phyloP scores from a whole-genome alignment of 2,113 vertebrate genomes.

The Gobiocypris rarus region DNA sequence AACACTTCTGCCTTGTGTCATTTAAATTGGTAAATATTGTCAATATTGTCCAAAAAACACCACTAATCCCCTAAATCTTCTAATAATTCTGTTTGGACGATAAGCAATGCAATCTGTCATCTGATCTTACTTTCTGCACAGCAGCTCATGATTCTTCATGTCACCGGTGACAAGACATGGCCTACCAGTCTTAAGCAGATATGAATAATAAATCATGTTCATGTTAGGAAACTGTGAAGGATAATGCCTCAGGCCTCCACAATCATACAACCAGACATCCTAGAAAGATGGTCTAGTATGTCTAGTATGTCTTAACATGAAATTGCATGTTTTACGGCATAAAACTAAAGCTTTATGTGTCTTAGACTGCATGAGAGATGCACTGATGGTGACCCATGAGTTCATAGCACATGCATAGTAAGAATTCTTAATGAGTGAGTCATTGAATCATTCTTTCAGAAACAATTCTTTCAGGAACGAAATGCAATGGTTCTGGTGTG shows the following conservation, averaged over 20 bases:
- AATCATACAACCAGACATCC: constrained; percentile 15
- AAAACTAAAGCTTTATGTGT: background rate
- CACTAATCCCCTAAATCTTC: background rate
- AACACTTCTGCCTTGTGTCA: background rate
- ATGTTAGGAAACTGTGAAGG: constrained; percentile 18
- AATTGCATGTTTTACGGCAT: constrained; percentile 18
- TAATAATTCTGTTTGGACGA: background rate
- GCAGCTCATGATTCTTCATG: constrained; percentile 36
- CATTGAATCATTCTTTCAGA: no score
- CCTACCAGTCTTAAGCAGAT: background rate
- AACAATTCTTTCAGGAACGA: no score
- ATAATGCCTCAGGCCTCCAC: background rate
- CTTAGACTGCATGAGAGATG: background rate
- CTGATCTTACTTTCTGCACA: background rate
- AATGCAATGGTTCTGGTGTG: no score
- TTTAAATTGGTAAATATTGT: background rate
- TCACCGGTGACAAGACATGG: constrained; percentile 10
- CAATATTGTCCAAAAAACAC: background rate
- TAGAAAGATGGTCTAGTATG: background rate
- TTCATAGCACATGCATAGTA: background rate
- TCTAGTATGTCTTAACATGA: constrained; percentile 35
- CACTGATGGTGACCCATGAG: background rate
- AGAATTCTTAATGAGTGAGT: background rate
- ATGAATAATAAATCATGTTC: constrained; percentile 30
- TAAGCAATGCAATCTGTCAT: background rate